These are phyloP conservation scores for Eurystomus gularis DNA, from an alignment of 2,113 vertebrate species.

Conservation along the genomic window DNA sequence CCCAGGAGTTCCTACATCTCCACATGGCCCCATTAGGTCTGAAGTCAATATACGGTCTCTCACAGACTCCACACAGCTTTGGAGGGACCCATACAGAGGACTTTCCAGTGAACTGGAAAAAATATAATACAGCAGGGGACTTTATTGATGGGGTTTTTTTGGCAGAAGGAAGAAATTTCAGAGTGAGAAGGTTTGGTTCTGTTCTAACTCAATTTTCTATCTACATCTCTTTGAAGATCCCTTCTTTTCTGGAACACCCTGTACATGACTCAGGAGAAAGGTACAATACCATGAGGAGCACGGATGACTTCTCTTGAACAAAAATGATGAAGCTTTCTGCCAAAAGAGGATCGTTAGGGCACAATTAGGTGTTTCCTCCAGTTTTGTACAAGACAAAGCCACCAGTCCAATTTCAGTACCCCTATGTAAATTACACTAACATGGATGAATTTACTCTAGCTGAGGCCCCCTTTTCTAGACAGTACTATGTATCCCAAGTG, in stretches of 20 bases:
- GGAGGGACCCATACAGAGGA: background rate
- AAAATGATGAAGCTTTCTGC: background rate
- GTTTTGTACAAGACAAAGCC: background rate
- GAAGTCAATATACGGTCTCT: background rate
- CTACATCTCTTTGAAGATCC: background rate
- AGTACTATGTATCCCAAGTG: background rate
- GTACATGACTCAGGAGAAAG: background rate
- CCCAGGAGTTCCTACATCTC: background rate
- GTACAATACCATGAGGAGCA: fast-evolving
- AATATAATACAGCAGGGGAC: background rate
- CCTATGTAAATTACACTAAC: background rate
- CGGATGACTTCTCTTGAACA: background rate
- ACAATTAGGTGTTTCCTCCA: background rate
- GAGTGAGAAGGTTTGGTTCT: background rate
- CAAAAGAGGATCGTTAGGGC: background rate
- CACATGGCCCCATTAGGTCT: background rate
- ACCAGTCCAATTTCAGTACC: background rate
- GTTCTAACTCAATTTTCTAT: background rate
- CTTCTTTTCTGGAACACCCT: background rate
- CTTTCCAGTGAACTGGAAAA: background rate
- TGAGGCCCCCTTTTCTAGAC: background rate
- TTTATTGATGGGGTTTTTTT: background rate
- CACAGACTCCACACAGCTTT: background rate
- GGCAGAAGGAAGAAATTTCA: background rate
- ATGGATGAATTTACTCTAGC: background rate